Percentiles rank a stretch among this genome's conserved stretches.
Evolutionary conservation across 2,113 vertebrate species (phyloP).

Genomic region (Oryzias curvinotus): DNA sequence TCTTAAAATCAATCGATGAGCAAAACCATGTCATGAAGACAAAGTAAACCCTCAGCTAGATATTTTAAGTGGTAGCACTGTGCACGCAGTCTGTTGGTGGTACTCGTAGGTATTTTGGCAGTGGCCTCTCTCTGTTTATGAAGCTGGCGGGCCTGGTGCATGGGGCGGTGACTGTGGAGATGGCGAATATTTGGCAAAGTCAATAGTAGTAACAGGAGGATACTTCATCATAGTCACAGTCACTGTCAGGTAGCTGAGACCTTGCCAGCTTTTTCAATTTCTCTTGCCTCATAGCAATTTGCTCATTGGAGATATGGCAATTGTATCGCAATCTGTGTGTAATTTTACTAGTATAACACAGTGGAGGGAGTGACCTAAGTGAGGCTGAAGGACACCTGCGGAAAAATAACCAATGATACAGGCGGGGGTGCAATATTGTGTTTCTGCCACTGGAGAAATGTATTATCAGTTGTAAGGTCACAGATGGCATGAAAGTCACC

Average conservation of each 20-base stretch:
- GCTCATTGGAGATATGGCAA: conserved; percentile 59
- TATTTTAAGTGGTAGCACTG: conserved; percentile 51
- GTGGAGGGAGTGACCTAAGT: conserved; percentile 61
- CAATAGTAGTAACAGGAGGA: conserved; percentile 71
- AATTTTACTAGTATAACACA: conserved; percentile 71
- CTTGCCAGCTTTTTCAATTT: conserved; percentile 77
- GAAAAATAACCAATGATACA: conserved; percentile 58
- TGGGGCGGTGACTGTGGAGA: conserved; percentile 59
- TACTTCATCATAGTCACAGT: conserved; percentile 76
- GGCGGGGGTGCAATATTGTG: conserved; percentile 50
- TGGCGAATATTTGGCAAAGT: conserved; percentile 75
- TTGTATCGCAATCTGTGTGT: conserved; percentile 67
- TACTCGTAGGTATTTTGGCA: conserved; percentile 63
- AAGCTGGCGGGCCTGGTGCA: conserved; percentile 52
- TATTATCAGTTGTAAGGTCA: conserved; percentile 62
- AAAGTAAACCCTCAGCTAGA: conserved; percentile 52
- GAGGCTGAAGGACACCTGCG: conserved; percentile 64
- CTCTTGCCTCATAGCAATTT: conserved; percentile 69
- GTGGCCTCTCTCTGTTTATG: conserved; percentile 53
- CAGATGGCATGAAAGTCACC: conserved; percentile 73
- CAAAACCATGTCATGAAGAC: conserved; percentile 52
- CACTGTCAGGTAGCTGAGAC: conserved; percentile 73
- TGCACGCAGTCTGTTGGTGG: conserved; percentile 53
- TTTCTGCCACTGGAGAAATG: conserved; percentile 54
- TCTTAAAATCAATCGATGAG: conserved; percentile 43